Evolutionary conservation across 1,140 invertebrate genomes (phyloP), one percentile per base, ranked within the genome.

Genomic region (Megathymus violae): DNA sequence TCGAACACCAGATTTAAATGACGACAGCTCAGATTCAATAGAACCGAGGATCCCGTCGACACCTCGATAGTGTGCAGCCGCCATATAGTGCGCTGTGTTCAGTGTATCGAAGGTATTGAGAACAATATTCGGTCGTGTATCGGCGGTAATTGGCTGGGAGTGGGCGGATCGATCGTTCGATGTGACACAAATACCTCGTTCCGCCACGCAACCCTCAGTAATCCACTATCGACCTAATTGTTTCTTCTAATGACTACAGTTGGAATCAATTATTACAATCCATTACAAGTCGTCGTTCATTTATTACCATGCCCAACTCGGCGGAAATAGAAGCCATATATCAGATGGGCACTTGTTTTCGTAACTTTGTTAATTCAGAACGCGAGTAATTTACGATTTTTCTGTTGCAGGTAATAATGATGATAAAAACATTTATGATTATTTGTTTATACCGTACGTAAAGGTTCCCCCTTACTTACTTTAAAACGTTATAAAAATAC

Each of bases 201-300:
- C 77, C 76, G 69, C 76, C 70, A 74, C 78, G 76, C 85, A 79
- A 80, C 78, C 71, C 78, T 71, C 71, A 64, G 76, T 85, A 83
- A 85, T 85, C 80, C 78, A 85, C 82, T 79, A 80, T 80, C 82
- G 72, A 80, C 82, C 82, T 86, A 88, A 88, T 88, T 86, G 82
- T 83, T 86, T 79, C 81, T 85, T 81, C 74, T 80, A 78, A 83
- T 82, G 76, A 84, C 80, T 70, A 78, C 74, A 76, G 69, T 69
- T 74, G 47, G 65, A 74, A 77, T 79, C 72, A 82, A 81, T 80
- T 85, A 78, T 78, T 72, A 69, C 74, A 62, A 80, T 72, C 72
- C 65, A 84, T 81, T 82, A 80, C 67, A 60, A 67, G 43, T 71
- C 66, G 61, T 65, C 62, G 70, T 74, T 74, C 63, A 65, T 75